Evolutionary conservation across 2,888 invertebrate species (phyloP).

Genomic region (Kryphioiulus occultus): DNA sequence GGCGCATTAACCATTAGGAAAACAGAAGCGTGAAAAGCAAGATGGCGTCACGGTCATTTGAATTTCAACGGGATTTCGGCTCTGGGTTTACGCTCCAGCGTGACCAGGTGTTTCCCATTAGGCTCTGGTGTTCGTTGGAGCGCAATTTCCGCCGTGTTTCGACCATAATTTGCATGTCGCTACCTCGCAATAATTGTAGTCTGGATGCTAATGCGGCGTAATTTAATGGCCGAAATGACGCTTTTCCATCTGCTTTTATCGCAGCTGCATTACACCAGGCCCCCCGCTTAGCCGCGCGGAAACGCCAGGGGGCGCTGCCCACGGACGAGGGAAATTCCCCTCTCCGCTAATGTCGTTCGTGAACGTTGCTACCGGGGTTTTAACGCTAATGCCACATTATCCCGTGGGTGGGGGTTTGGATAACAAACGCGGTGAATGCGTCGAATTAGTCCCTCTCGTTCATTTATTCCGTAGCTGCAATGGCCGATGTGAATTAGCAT

Average conservation of each 20-base stretch:
- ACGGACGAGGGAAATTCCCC: background rate
- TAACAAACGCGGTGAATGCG: background rate
- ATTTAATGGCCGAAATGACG: background rate
- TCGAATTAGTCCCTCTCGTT: no score
- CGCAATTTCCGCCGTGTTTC: background rate
- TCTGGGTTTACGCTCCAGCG: background rate
- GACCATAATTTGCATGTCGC: background rate
- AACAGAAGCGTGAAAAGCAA: background rate
- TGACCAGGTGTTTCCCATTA: background rate
- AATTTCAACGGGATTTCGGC: background rate
- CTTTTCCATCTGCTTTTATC: constrained; percentile 8
- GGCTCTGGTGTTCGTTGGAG: background rate
- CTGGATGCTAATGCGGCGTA: background rate
- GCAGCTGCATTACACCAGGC: background rate
- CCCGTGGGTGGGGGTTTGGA: background rate
- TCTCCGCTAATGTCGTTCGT: background rate
- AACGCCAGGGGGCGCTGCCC: background rate
- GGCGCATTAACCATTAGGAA: no score
- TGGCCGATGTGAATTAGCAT: background rate
- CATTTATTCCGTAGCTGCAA: background rate
- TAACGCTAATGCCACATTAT: background rate
- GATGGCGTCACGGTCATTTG: background rate
- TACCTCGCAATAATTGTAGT: background rate
- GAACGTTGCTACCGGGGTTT: background rate
- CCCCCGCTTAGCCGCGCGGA: background rate